A percentile compares a stretch with the other conserved stretches of the same genome.
Conservation (phyloP, 2,797 vertebrate species). For the Zenarchopterus dispar region DNA sequence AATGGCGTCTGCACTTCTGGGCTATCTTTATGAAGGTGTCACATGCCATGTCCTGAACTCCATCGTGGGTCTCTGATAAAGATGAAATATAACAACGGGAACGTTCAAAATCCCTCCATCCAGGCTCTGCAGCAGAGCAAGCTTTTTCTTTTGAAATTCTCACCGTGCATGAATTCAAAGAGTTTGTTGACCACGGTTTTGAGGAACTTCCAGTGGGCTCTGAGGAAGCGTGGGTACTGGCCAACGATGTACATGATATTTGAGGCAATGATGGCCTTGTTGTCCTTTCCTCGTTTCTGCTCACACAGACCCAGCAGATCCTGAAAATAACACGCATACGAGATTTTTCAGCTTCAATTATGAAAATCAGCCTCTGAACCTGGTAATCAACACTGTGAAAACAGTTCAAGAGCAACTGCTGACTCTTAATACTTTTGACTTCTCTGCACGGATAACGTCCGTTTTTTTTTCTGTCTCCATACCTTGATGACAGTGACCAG, state of each 20-base stretch:
- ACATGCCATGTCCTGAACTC: conserved; percentile 99
- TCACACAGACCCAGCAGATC: conserved; percentile 96
- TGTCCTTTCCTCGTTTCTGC: conserved; percentile 98
- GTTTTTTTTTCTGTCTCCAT: background rate
- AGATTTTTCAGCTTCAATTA: no score
- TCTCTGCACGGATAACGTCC: no score
- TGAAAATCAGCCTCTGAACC: no score
- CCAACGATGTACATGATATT: conserved; percentile 99
- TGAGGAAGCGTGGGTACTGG: conserved; percentile 95
- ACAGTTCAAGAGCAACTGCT: no score
- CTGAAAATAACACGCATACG: conserved; percentile 62
- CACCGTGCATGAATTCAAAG: conserved; percentile 99
- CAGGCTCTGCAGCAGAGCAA: no score
- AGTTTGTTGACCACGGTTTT: conserved; percentile 98
- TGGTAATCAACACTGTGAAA: no score
- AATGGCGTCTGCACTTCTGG: conserved; percentile 97
- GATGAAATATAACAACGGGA: no score
- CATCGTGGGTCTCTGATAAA: conserved; percentile 94
- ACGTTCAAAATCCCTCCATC: no score
- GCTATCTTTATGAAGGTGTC: conserved; percentile 99
- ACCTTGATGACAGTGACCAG: conserved; percentile 99
- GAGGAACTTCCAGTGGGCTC: conserved; percentile 98
- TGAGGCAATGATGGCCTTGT: conserved; percentile 98
- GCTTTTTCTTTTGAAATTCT: conserved; percentile 38
- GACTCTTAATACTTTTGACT: no score